phyloP scores from a whole-genome alignment of 1,140 invertebrate genomes.

The Melanaphis sacchari region DNA sequence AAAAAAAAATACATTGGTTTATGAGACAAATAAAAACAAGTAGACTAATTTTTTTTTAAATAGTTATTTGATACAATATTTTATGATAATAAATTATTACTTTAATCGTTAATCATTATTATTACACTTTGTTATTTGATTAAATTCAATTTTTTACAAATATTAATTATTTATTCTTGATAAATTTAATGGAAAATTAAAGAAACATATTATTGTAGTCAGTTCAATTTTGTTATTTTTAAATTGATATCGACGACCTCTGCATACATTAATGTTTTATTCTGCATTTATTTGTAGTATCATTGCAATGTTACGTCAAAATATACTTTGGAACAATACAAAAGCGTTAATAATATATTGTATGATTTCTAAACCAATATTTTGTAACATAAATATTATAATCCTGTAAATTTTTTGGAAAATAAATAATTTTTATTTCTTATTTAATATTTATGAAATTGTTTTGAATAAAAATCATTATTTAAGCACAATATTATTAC shows the following conservation, averaged over 20 bases:
- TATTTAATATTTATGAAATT: not conserved
- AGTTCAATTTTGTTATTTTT: not conserved
- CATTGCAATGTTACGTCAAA: not conserved
- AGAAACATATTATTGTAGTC: not conserved
- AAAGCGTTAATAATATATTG: not conserved
- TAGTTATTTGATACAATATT: conserved; percentile 39
- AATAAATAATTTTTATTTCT: conserved; percentile 19
- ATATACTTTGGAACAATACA: not conserved
- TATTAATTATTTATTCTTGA: conserved; percentile 10
- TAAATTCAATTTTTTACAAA: not conserved
- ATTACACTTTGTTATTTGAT: conserved; percentile 8
- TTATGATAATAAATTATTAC: conserved; percentile 35
- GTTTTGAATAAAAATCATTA: not conserved
- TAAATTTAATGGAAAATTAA: conserved; percentile 2
- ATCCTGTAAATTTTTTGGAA: not conserved
- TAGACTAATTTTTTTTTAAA: conserved; percentile 14
- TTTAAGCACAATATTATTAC: too few relatives aligned
- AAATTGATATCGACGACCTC: not conserved
- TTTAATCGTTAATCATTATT: not conserved
- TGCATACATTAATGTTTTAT: not conserved
- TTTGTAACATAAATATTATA: conserved; percentile 17
- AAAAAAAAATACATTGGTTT: not conserved
- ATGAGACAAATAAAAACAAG: not conserved
- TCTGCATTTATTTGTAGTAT: not conserved
- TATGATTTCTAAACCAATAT: conserved; percentile 3